Evolutionary conservation across 2,113 vertebrate species (phyloP).

Genomic region (Indicator maculatus): DNA sequence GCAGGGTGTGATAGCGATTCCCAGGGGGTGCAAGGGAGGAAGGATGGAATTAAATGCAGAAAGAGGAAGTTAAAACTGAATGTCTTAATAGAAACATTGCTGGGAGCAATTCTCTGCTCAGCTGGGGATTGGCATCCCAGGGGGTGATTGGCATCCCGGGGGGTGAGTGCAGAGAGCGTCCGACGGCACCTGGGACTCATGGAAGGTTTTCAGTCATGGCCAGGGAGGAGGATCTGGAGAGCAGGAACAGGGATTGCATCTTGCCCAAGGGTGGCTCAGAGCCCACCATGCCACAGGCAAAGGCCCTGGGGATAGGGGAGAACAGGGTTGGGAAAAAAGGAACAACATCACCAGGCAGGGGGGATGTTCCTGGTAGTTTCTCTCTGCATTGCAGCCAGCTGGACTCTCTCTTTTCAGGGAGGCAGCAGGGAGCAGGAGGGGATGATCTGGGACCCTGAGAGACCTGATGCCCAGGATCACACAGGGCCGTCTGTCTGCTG

Average conservation of each 20-base stretch:
- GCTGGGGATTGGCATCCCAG: fast-evolving
- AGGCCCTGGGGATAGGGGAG: background rate
- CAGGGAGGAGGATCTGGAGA: background rate
- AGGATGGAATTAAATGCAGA: background rate
- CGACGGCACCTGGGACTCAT: background rate
- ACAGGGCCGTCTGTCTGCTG: background rate
- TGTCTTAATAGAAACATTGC: background rate
- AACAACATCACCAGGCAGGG: background rate
- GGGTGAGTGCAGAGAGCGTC: background rate
- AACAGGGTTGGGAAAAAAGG: no score
- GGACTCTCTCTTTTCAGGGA: background rate
- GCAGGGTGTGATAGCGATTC: background rate
- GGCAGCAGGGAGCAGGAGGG: background rate
- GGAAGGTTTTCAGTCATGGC: fast-evolving
- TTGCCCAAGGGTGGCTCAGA: fast-evolving
- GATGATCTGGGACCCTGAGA: background rate
- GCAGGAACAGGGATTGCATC: fast-evolving
- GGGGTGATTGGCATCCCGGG: background rate
- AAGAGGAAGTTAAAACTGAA: background rate
- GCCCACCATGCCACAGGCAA: fast-evolving
- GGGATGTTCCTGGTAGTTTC: background rate
- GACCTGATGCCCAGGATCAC: background rate
- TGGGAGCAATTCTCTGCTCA: background rate
- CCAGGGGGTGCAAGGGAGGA: background rate
- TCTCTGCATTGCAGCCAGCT: background rate